These are phyloP conservation scores for Okamejei kenojei DNA, from an alignment of 2,797 vertebrate species.

Conservation along the genomic window DNA sequence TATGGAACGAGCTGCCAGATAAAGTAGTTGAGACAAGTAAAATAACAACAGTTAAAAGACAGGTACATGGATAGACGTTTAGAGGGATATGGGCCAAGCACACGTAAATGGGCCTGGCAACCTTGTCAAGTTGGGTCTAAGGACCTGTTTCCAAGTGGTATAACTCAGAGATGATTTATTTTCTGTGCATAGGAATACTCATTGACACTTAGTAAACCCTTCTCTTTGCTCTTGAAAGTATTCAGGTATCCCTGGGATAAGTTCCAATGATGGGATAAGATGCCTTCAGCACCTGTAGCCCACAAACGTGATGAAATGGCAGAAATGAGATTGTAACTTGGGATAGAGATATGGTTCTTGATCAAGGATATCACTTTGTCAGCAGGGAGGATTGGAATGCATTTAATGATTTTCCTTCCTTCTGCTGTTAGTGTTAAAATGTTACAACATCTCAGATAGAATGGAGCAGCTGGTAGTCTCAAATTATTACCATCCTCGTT, in stretches of 20 bases:
- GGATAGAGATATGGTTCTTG: not conserved
- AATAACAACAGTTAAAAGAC: too few relatives aligned
- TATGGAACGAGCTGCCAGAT: too few relatives aligned
- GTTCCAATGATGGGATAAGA: too few relatives aligned
- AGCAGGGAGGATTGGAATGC: not conserved
- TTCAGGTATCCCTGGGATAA: not conserved
- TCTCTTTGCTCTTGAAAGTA: not conserved
- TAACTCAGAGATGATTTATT: too few relatives aligned
- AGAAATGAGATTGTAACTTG: not conserved
- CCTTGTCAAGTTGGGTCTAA: too few relatives aligned
- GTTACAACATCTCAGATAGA: not conserved
- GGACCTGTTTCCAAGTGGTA: too few relatives aligned
- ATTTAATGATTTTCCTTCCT: not conserved
- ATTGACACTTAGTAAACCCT: not conserved
- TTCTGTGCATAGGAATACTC: not conserved
- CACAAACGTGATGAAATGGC: not conserved
- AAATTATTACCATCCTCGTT: too few relatives aligned
- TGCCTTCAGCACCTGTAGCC: not conserved
- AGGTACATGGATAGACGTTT: too few relatives aligned
- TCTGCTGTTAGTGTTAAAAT: not conserved
- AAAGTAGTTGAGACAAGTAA: too few relatives aligned
- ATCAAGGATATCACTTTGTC: not conserved
- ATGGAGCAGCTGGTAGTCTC: not conserved
- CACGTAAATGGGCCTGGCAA: too few relatives aligned
- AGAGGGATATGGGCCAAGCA: too few relatives aligned